Conservation (phyloP, 2,797 vertebrate species). For the Lateolabrax maculatus region DNA sequence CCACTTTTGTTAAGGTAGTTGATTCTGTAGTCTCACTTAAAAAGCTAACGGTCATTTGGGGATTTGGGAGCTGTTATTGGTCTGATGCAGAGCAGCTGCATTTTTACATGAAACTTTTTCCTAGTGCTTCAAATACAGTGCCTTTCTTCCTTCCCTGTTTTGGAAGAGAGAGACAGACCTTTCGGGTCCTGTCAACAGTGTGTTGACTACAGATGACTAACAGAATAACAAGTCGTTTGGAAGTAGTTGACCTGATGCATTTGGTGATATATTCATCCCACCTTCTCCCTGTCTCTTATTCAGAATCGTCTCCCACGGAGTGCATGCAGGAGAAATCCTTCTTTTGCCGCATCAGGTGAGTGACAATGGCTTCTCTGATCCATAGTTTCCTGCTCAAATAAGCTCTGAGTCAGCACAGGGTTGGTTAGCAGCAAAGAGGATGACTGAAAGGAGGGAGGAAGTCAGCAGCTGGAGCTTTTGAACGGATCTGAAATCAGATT, state of each 20-base stretch:
- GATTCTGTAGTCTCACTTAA: not conserved
- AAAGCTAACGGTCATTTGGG: not conserved
- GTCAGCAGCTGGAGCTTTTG: constrained; percentile 36
- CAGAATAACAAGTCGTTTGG: constrained; percentile 12
- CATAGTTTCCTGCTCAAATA: constrained; percentile 61
- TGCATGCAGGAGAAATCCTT: constrained; percentile 98
- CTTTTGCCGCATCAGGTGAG: constrained; percentile 96
- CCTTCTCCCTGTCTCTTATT: constrained; percentile 41
- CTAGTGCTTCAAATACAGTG: too few relatives aligned
- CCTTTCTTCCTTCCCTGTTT: not conserved
- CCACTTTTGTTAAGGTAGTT: not conserved
- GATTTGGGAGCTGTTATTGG: not conserved
- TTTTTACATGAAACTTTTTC: not conserved
- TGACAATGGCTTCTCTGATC: constrained; percentile 48
- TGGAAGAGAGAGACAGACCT: not conserved
- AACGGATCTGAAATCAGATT: too few relatives aligned
- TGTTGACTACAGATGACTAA: constrained; percentile 40
- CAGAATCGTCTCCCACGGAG: constrained; percentile 87
- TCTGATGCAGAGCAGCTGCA: not conserved
- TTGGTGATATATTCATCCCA: constrained; percentile 42
- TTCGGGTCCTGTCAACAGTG: not conserved
- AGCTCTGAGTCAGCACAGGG: constrained; percentile 52
- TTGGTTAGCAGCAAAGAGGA: not conserved
- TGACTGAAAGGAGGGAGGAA: constrained; percentile 35
- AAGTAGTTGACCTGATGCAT: constrained; percentile 16